Percentiles rank a stretch among this genome's conserved stretches.
These are phyloP conservation scores for Verasper variegatus DNA, from an alignment of 2,113 vertebrate genomes.

Conservation along the genomic window DNA sequence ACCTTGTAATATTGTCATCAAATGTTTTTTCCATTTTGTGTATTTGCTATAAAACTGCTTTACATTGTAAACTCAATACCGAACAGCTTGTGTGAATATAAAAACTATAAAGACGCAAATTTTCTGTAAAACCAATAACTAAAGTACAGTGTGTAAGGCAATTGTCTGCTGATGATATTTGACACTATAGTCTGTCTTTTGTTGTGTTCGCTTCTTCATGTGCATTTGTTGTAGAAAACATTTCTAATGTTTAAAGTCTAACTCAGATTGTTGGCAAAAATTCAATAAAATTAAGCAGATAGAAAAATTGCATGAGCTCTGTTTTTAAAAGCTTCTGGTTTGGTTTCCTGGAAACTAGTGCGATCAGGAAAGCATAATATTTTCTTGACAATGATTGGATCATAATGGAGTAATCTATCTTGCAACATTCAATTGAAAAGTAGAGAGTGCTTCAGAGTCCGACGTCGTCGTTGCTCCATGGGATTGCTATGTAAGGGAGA, in stretches of 20 bases:
- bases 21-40: constrained; percentile 6
- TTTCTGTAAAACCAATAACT: constrained; percentile 30
- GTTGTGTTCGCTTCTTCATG: constrained; percentile 35
- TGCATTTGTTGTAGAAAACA: constrained; percentile 22
- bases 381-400: constrained; percentile 16
- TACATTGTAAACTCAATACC: constrained; percentile 14
- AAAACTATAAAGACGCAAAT: constrained; percentile 21
- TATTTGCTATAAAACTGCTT: background rate
- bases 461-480: background rate
- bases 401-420: constrained; percentile 53
- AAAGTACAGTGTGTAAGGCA: constrained; percentile 14
- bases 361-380: constrained; percentile 10
- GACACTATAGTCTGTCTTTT: constrained; percentile 7
- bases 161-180: constrained; percentile 21
- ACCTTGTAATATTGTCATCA: background rate
- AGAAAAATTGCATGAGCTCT: background rate
- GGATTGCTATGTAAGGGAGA: constrained; percentile 32
- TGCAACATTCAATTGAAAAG: constrained; percentile 39
- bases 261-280: constrained; percentile 26
- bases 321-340: background rate
- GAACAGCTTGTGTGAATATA: constrained; percentile 34
- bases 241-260: constrained; percentile 17
- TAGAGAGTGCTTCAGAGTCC: constrained; percentile 20
- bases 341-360: constrained; percentile 24
- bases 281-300: constrained; percentile 28